Evolutionary conservation across 2,888 invertebrate species (phyloP), one percentile per base, ranked within the genome.

Genomic region (Eremobia ochroleuca): DNA sequence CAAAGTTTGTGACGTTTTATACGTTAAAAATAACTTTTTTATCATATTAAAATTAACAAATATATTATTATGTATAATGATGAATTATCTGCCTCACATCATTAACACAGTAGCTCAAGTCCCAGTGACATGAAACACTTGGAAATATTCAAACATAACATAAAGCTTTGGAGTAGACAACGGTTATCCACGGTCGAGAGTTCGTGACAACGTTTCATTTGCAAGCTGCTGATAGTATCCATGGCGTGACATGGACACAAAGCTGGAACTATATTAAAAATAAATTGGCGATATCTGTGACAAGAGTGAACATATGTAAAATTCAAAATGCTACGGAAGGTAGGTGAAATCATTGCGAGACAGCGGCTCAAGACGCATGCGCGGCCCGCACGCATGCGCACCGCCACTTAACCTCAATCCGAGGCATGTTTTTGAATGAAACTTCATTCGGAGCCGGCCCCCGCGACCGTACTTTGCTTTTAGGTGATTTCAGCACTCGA

Each of bases 381-480:
- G 95, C 92, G 87, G 64, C 9, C n/a, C 68, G 49, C 92, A 92
- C 96, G 96, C 96, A 90, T 95, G 96, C 96, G 96, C 95, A 92
- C 87, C 78, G 79, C 85, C 92, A 94, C 94, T 94, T 96, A 96
- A 96, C 96, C 96, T 96, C 95, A 96, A 96, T 96, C 93, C 92
- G 92, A 93, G 94, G 93, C 95, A 94, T 95, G 95, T 96, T 96
- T 94, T 96, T 96, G 96, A 97, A 97, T 96, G 96, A 96, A 96
- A 95, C 93, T 94, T 94, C 93, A 93, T 92, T 93, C 91, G 91
- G 87, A 91, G 91, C 93, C 94, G 94, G 94, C 90, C 92, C 90
- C 88, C 91, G 88, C 89, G 86, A 92, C 91, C 91, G 92, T 93
- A 94, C 93, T 94, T 94, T 93, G 92, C 94, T 94, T 93, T 94